Conservation (phyloP, 2,797 vertebrate species). For the Kryptopterus vitreolus region DNA sequence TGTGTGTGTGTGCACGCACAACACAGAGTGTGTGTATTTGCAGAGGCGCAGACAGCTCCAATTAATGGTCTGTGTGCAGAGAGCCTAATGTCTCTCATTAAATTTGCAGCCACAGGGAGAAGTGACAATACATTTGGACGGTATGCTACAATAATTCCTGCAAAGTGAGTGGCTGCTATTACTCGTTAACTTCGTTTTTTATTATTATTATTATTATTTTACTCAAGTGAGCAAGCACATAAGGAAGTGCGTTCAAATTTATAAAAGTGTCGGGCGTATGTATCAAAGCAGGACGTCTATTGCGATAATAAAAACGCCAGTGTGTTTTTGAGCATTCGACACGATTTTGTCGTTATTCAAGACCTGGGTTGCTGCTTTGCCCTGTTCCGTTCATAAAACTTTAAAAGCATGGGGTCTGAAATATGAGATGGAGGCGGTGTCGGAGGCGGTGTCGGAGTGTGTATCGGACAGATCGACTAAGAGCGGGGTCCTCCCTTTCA, state of each 20-base stretch:
- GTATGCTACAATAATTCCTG: constrained; percentile 60
- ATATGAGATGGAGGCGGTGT: not conserved
- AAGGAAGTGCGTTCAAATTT: constrained; percentile 9
- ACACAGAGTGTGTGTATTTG: not conserved
- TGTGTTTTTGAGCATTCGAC: not conserved
- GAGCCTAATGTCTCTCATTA: constrained; percentile 72
- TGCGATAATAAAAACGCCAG: not conserved
- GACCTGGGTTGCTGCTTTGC: not conserved
- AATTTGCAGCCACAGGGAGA: constrained; percentile 66
- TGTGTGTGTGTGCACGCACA: not conserved
- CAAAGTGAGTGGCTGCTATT: constrained; percentile 53
- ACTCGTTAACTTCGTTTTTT: constrained; percentile 56
- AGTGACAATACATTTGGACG: constrained; percentile 61
- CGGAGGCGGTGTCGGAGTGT: not conserved
- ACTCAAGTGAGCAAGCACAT: constrained; percentile 37
- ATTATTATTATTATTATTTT: no score
- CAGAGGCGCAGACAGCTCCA: constrained; percentile 36
- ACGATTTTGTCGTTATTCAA: not conserved
- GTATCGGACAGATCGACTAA: not conserved
- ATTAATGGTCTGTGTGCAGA: constrained; percentile 56
- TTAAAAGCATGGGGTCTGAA: not conserved
- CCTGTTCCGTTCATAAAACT: not conserved
- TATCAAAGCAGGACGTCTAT: no score
- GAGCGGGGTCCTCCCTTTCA: not conserved
- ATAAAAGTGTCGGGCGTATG: constrained; percentile 6